Conservation (phyloP, 1,140 invertebrate species). For the Polypedilum pembai region DNA sequence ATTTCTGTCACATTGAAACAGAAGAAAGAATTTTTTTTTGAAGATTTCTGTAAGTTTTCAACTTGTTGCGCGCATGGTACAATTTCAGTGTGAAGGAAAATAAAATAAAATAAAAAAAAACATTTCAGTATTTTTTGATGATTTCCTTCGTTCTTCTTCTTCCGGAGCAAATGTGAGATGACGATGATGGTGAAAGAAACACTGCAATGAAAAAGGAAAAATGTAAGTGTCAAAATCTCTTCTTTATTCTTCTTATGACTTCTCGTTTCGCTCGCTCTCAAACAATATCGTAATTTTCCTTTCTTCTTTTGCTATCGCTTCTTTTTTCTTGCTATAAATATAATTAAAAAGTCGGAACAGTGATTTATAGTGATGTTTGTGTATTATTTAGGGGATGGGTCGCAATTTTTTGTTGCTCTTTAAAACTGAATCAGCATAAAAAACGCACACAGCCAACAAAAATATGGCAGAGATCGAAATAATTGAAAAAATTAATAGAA, state of each 20-base stretch:
- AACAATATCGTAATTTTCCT: not conserved
- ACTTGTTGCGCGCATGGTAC: conserved; percentile 24
- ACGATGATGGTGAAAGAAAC: not conserved
- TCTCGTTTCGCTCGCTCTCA: not conserved
- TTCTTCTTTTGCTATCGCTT: not conserved
- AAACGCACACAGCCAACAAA: not conserved
- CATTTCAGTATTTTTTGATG: conserved; percentile 6
- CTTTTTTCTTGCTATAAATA: not conserved
- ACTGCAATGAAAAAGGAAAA: not conserved
- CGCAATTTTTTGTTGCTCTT: not conserved
- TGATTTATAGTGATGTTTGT: not conserved
- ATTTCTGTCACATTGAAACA: conserved; percentile 13
- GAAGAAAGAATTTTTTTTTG: conserved; percentile 4
- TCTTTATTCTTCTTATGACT: conserved; percentile 22
- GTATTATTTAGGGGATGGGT: not conserved
- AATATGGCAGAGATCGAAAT: not conserved
- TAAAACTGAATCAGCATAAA: conserved; percentile 9
- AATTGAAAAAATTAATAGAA: conserved; percentile 20
- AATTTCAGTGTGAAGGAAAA: not conserved
- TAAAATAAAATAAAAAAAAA: not conserved
- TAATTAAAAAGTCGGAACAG: conserved; percentile 18
- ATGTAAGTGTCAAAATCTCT: conserved; percentile 11
- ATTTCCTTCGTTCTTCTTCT: conserved; percentile 2
- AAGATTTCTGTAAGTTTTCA: conserved; percentile 13
- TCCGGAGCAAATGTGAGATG: not conserved